These are phyloP conservation scores for Lagopus muta DNA, from an alignment of 2,113 vertebrate species.

Conservation along the genomic window DNA sequence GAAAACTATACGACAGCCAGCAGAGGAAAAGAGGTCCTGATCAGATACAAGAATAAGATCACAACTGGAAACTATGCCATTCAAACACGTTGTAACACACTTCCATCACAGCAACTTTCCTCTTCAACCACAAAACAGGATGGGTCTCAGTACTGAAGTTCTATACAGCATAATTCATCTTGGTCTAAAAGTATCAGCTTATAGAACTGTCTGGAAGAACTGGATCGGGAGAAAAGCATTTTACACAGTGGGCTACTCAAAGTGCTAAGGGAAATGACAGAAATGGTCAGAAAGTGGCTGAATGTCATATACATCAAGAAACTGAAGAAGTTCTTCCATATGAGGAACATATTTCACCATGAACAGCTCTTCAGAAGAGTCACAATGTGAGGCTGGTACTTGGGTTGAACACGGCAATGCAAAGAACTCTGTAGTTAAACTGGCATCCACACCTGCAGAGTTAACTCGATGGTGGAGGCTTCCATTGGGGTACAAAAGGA, in stretches of 20 bases:
- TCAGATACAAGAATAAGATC: neutral
- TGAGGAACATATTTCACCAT: neutral
- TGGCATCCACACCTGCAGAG: neutral
- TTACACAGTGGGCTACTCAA: neutral
- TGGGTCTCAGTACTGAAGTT: neutral
- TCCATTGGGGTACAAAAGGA: neutral
- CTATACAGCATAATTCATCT: neutral
- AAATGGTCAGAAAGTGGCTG: neutral
- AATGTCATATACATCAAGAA: fast-evolving
- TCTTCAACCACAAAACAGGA: neutral
- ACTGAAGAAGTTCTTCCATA: neutral
- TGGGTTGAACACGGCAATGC: neutral
- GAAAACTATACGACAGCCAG: neutral
- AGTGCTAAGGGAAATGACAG: neutral
- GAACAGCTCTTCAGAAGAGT: neutral
- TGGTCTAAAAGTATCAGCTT: neutral
- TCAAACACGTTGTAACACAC: neutral
- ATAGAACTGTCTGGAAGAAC: neutral
- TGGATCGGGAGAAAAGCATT: neutral
- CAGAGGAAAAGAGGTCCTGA: neutral
- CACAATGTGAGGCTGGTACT: fast-evolving
- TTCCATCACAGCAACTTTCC: neutral
- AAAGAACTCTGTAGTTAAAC: neutral
- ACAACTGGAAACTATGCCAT: neutral
- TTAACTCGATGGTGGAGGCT: neutral